Evolutionary conservation across 2,888 invertebrate genomes (phyloP).

Genomic region (Leucophenga montana): DNA sequence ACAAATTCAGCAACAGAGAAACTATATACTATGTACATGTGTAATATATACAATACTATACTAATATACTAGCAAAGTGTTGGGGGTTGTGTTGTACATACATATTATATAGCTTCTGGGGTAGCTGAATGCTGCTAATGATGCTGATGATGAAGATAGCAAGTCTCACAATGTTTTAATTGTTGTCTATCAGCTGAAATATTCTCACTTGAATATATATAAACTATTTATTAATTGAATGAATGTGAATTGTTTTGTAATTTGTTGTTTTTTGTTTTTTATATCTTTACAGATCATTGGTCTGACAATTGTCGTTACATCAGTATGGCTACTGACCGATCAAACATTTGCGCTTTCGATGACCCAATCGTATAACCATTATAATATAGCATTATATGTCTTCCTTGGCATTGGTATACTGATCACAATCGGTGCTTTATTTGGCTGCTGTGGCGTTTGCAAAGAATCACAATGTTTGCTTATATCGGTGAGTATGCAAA

Average conservation of each 20-base stretch:
- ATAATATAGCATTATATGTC: slow-evolving; percentile 81
- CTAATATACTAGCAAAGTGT: slow-evolving; percentile 36
- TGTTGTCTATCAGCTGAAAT: not conserved
- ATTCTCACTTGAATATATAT: not conserved
- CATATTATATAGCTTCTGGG: not conserved
- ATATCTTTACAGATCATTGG: slow-evolving; percentile 78
- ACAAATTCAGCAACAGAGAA: not conserved
- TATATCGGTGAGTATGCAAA: slow-evolving; percentile 77
- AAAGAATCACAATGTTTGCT: slow-evolving; percentile 86
- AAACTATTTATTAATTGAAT: not conserved
- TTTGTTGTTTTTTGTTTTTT: slow-evolving; percentile 22
- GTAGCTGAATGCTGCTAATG: slow-evolving; percentile 23
- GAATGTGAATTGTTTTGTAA: not conserved
- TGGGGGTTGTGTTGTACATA: slow-evolving; percentile 28
- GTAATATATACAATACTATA: not conserved
- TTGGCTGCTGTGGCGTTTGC: slow-evolving; percentile 88
- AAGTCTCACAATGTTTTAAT: slow-evolving; percentile 36
- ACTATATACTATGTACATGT: no score
- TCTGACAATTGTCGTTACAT: slow-evolving; percentile 79
- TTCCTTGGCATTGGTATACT: slow-evolving; percentile 82
- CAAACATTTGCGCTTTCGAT: slow-evolving; percentile 82
- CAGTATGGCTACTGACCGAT: slow-evolving; percentile 86
- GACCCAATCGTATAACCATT: slow-evolving; percentile 74
- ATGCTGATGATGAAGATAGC: slow-evolving; percentile 38
- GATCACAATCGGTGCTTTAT: slow-evolving; percentile 83